Conservation (phyloP, 2,113 vertebrate genomes). For the Halichoerus grypus region DNA sequence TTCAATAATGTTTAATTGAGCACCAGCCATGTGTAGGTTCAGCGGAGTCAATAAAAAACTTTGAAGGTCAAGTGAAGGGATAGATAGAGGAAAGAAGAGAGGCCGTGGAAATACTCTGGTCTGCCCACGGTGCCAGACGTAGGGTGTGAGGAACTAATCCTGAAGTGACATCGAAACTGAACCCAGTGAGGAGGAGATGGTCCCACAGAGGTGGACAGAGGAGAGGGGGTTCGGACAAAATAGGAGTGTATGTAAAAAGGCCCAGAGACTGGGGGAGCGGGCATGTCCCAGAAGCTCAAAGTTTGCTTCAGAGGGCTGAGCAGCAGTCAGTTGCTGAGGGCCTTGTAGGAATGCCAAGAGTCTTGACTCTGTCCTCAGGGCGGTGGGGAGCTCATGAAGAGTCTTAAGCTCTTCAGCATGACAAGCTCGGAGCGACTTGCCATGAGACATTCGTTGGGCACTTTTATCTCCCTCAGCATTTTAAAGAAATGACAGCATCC, state of each 20-base stretch:
- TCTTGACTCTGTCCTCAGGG: neutral
- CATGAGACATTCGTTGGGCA: neutral
- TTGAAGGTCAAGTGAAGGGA: neutral
- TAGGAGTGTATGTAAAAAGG: accelerated
- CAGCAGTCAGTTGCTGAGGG: neutral
- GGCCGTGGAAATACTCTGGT: neutral
- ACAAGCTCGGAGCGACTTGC: neutral
- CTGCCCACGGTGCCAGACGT: accelerated
- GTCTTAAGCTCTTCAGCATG: neutral
- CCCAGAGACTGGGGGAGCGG: accelerated
- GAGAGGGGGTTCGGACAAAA: neutral
- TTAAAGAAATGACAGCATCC: neutral
- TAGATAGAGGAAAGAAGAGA: neutral
- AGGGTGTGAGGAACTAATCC: neutral
- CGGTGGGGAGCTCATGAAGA: too few species aligned
- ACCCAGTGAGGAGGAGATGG: neutral
- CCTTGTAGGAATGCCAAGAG: neutral
- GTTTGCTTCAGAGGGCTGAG: neutral
- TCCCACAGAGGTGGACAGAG: neutral
- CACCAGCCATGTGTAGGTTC: neutral
- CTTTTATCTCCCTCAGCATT: neutral
- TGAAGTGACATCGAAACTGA: neutral
- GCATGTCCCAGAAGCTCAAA: neutral
- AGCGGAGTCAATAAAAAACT: neutral
- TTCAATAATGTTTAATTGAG: neutral